Conservation (phyloP, 2,113 vertebrate genomes). For the Verasper variegatus region DNA sequence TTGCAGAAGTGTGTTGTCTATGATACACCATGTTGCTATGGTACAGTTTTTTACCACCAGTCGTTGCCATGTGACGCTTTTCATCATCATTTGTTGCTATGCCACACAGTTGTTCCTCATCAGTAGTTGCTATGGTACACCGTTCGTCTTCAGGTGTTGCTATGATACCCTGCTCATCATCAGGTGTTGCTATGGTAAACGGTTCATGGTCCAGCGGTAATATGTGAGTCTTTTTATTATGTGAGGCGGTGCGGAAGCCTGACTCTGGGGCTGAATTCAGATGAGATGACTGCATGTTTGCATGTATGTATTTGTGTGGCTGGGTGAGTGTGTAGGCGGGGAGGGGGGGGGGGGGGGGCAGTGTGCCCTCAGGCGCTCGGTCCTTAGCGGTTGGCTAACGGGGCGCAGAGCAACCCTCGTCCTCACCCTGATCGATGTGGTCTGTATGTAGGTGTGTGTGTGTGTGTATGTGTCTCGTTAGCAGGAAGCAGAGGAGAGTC, state of each 20-base stretch:
- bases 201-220: slow-evolving; percentile 20
- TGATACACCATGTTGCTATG: neutral
- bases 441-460: slow-evolving; percentile 44
- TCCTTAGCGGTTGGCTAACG: slow-evolving; percentile 75
- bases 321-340: slow-evolving; percentile 15
- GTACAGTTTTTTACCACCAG: neutral
- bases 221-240: slow-evolving; percentile 59
- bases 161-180: slow-evolving; percentile 8
- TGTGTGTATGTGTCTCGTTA: slow-evolving; percentile 72
- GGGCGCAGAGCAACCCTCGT: slow-evolving; percentile 67
- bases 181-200: slow-evolving; percentile 42
- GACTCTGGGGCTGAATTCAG: slow-evolving; percentile 63
- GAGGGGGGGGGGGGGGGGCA: neutral
- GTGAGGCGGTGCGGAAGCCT: slow-evolving; percentile 35
- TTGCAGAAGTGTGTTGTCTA: too few species aligned
- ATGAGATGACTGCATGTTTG: slow-evolving; percentile 66
- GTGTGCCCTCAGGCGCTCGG: slow-evolving; percentile 65
- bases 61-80: neutral
- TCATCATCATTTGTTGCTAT: neutral
- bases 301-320: slow-evolving; percentile 25
- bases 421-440: slow-evolving; percentile 74
- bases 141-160: neutral
- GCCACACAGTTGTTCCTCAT: neutral
- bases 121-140: neutral
- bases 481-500: slow-evolving; percentile 72